Base-by-base conservation (phyloP, 2,888 invertebrate species). In the Drosophila kanekoi region DNA sequence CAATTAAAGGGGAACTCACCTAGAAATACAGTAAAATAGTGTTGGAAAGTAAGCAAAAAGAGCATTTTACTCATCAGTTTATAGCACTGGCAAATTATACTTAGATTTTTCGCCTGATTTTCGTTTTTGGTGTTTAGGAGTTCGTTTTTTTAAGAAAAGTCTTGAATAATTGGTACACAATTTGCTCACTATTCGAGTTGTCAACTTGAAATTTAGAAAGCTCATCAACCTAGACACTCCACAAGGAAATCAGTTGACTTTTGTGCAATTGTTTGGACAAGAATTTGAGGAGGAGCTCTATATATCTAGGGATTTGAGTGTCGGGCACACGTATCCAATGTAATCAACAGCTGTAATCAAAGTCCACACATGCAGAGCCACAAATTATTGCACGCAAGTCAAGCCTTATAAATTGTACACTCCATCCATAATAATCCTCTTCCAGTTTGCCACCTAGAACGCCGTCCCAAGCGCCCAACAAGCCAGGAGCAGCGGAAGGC, bases 391-490 rank as follows among this genome's bases (percentile, higher is more conserved):
- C 53, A 81, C 63, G 67, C 38, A 71, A 67, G 71, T 68, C 73
- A 59, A 66, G 87, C 72, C 89, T 72, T 74, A 88, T 88, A 88
- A 88, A 83, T 77, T 81, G 66, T 54, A 62, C 62, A 63, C 60
- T 28, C 69, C 73, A 66, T 47, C 54, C 67, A 62, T 61, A 82
- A 62, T 61, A 82, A 79, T 77, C 70, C 62, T 59, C 45, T 28
- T 14, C 64, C n/a, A 13, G 13, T 14, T 47, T 10, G 11, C 18
- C 58, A 35, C 57, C 57, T 57, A 14, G 23, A 14, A 47, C 57
- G 13, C 16, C 35, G 54, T 20, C 14, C 38, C 13, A 1, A n/a
- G 14, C 10, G 32, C 43, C 1, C 32, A 28, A 44, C 5, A 32
- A 40, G 4, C n/a, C n/a, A n/a, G n/a, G 14, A 18, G 49, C 13